Conservation (phyloP, 2,113 vertebrate genomes). For the Microtus richardsoni region DNA sequence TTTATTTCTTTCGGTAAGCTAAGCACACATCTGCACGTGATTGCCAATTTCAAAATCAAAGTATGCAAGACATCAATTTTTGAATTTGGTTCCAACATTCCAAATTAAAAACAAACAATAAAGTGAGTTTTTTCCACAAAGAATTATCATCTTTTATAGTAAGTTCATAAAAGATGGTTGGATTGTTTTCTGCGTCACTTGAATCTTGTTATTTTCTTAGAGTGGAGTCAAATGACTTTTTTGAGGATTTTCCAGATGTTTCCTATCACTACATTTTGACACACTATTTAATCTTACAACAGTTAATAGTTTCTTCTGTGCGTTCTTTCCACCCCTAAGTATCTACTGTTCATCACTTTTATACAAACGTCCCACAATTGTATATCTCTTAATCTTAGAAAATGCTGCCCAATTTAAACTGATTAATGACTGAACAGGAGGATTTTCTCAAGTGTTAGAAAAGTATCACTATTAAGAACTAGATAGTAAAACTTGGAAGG, state of each 20-base stretch:
- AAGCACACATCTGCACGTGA: not conserved
- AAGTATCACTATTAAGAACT: not conserved
- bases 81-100: accelerated
- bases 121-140: not conserved
- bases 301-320: not conserved
- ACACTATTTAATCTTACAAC: not conserved
- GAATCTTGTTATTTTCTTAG: not conserved
- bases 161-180: not conserved
- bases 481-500: not conserved
- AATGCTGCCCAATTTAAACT: not conserved
- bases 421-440: not conserved
- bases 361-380: not conserved
- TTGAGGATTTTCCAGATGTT: not conserved
- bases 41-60: not conserved
- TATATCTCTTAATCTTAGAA: not conserved
- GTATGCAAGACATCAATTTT: too few relatives aligned
- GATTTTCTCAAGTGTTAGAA: not conserved
- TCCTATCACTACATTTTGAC: constrained; percentile 25
- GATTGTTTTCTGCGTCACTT: not conserved
- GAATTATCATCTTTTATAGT: not conserved
- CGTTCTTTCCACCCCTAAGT: not conserved
- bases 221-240: not conserved
- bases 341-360: constrained; percentile 17
- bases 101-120: not conserved
- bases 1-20: accelerated